These are phyloP conservation scores for Atrichornis clamosus DNA, from an alignment of 2,113 vertebrate genomes.

Conservation along the genomic window DNA sequence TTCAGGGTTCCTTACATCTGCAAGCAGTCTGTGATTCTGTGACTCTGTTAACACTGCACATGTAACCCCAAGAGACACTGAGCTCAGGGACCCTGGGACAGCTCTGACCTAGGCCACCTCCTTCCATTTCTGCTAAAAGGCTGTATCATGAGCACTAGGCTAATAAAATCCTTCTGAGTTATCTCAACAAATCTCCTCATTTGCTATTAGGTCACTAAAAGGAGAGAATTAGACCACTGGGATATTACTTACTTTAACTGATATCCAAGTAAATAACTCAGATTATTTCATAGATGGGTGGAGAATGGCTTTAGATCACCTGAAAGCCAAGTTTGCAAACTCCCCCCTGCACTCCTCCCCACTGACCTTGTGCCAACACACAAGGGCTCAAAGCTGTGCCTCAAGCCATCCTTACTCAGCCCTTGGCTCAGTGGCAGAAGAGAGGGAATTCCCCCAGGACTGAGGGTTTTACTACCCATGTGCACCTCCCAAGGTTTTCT, in stretches of 20 bases:
- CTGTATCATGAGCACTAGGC: not conserved
- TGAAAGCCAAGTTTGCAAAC: not conserved
- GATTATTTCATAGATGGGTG: not conserved
- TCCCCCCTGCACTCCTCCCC: not conserved
- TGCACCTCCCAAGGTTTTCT: not conserved
- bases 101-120: not conserved
- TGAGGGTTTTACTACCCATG: not conserved
- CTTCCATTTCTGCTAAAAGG: not conserved
- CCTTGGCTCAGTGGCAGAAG: not conserved
- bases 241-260: not conserved
- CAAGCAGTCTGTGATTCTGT: not conserved
- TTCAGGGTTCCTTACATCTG: not conserved
- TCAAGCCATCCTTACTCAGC: not conserved
- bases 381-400: not conserved
- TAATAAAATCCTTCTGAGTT: not conserved
- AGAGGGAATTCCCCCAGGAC: not conserved
- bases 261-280: not conserved
- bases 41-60: not conserved
- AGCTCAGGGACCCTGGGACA: not conserved
- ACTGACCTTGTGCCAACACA: not conserved
- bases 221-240: not conserved
- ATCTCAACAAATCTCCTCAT: not conserved
- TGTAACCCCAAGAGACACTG: not conserved
- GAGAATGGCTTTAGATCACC: not conserved
- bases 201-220: not conserved